A percentile compares a stretch with the other conserved stretches of the same genome.
phyloP scores from a whole-genome alignment of 1,140 invertebrate species.

The Meteorus sp. region DNA sequence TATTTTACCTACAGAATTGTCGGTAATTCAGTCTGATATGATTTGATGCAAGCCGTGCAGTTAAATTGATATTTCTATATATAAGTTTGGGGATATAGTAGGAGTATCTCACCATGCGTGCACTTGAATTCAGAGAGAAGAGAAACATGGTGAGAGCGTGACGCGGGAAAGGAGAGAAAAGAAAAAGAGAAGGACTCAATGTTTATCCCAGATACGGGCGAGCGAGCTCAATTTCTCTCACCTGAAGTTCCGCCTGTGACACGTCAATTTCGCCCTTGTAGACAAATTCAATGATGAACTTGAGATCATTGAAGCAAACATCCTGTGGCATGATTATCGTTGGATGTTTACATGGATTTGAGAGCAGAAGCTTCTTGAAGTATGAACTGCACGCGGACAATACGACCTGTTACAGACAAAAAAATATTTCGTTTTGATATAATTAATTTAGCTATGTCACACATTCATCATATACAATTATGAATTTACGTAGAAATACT shows the following conservation, averaged over 20 bases:
- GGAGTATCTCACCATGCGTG: no score
- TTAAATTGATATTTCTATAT: no score
- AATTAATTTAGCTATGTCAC: no score
- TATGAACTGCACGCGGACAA: slow-evolving; percentile 73
- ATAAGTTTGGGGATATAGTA: no score
- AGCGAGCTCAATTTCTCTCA: slow-evolving; percentile 43
- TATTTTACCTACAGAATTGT: no score
- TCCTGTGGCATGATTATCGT: slow-evolving; percentile 79
- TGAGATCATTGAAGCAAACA: slow-evolving; percentile 76
- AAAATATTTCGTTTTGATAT: no score
- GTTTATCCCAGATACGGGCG: not conserved
- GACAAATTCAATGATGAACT: slow-evolving; percentile 82
- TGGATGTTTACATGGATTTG: slow-evolving; percentile 75
- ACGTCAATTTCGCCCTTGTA: slow-evolving; percentile 82
- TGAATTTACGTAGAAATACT: no score
- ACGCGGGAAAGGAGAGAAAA: slow-evolving; percentile 14
- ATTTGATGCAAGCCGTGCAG: no score
- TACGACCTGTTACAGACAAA: no score
- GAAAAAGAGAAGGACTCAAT: not conserved
- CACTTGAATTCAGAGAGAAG: not conserved
- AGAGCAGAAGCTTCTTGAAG: slow-evolving; percentile 70
- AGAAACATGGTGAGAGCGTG: slow-evolving; percentile 16
- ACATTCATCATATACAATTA: no score
- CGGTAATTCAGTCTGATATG: no score
- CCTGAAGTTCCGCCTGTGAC: slow-evolving; percentile 74